Conservation (phyloP, 37 sponge, comb jelly and placozoan genomes). For the Corticium candelabrum region DNA sequence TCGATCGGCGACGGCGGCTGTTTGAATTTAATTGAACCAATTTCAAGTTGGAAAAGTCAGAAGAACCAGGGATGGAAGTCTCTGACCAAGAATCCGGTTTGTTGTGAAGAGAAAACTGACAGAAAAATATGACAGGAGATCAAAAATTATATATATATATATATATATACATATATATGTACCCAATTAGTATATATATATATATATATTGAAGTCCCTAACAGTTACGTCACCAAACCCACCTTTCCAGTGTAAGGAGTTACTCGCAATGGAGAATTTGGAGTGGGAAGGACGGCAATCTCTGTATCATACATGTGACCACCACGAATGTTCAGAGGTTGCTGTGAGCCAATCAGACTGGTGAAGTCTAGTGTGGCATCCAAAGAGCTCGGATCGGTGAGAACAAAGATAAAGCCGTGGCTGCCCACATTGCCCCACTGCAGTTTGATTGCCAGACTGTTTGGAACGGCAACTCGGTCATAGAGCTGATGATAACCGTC, state of each 20-base stretch:
- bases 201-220: too few species aligned
- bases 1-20: too few species aligned
- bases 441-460: neutral
- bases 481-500: neutral
- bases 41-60: too few species aligned
- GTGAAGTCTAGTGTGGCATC: neutral
- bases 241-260: neutral
- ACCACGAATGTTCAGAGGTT: neutral
- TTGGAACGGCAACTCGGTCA: neutral
- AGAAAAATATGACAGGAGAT: too few species aligned
- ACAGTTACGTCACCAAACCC: too few species aligned
- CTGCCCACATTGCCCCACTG: neutral
- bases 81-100: neutral
- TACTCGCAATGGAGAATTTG: neutral
- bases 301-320: neutral
- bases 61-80: too few species aligned
- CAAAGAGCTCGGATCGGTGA: neutral
- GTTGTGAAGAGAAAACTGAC: neutral
- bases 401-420: neutral
- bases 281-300: neutral
- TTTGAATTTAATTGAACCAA: too few species aligned
- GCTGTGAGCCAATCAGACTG: neutral
- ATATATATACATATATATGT: too few species aligned
- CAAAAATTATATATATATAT: too few species aligned
- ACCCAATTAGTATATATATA: too few species aligned